Evolutionary conservation across 2,888 invertebrate species (phyloP), one percentile per base, ranked within the genome.

Genomic region (Himalopsyche anomala): DNA sequence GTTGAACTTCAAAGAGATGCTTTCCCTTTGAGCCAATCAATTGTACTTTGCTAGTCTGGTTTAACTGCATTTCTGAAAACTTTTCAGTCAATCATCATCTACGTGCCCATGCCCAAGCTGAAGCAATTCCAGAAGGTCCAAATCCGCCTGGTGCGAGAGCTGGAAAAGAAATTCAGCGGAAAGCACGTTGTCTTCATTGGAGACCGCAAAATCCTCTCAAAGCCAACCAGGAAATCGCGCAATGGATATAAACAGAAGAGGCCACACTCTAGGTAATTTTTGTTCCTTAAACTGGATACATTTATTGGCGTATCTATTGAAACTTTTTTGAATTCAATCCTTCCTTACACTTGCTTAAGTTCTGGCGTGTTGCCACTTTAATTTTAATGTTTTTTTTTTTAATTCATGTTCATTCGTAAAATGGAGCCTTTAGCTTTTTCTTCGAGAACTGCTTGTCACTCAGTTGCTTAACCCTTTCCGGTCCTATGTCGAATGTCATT

Each of bases 141-240:
- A 93, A 97, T 97, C 89, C 95, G 99, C 89, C 94, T 99, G 90
- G 99, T 99, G 80, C 96, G 99, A 90, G 99, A 99, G 92, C 93
- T 99, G 91, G 99, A 99, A 92, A 99, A 99, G 96, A 99, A 99
- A 92, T 99, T 99, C 94, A 98, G 98, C 90, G 99, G 99, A 89
- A 99, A 98, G 92, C 99, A 99, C 91, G 99, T 99, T 15, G 98
- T 99, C 89, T 98, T 99, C 91, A 96, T 99, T 90, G 99, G 99
- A 74, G 97, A 99, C 94, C 96, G 99, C 90, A 98, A 98, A 91
- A 99, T 99, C 91, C 94, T 99, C 89, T 98, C 99, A 89, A 99
- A 99, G 92, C 99, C 99, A 84, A 98, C 98, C 89, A 96, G 99
- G 91, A 99, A 99, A 93, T 98, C 98, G 0, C 97, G 96, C 89